Evolutionary conservation across 2,888 invertebrate species (phyloP), one percentile per base, ranked within the genome.

Genomic region (Macaria notata): DNA sequence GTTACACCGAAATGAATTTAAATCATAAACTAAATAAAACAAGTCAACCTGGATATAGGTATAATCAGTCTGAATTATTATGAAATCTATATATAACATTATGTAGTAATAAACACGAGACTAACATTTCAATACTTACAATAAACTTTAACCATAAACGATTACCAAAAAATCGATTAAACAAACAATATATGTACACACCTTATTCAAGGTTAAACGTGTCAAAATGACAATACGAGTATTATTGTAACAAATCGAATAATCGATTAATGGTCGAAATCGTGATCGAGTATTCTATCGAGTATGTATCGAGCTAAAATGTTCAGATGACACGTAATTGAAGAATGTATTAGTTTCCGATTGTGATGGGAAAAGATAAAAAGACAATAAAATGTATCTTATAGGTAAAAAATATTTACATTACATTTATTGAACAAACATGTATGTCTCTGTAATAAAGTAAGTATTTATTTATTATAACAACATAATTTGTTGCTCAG

Each of bases 311-410:
- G 53, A 51, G 31, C 49, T 46, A 9, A 33, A 47, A 44, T 42
- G 39, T 44, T 55, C 48, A 44, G 49, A 57, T 56, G 59, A 61
- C 63, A 56, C 41, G 57, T 54, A 55, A 56, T 43, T 46, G 8
- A 60, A 65, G 66, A 63, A 67, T 65, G 66, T 62, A 62, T 62
- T 54, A 54, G 57, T 65, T 64, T 67, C 66, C 65, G 66, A 59
- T 62, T 65, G 63, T 50, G 65, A 50, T 62, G 60, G 9, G 54
- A 42, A 44, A 50, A 30, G 36, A 19, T 41, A 9, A 39, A 38
- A 45, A 42, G 7, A 19, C 9, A 33, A n/a, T 39, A 31, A 19
- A 19, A 19, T 19, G 2, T 19, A 19, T 19, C 19, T 19, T 19
- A 19, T 19, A 19, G 19, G 19, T 19, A 19, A 19, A 19, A 19